phyloP scores from a whole-genome alignment of 2,113 vertebrate genomes.

The Chlamydotis undulata region DNA sequence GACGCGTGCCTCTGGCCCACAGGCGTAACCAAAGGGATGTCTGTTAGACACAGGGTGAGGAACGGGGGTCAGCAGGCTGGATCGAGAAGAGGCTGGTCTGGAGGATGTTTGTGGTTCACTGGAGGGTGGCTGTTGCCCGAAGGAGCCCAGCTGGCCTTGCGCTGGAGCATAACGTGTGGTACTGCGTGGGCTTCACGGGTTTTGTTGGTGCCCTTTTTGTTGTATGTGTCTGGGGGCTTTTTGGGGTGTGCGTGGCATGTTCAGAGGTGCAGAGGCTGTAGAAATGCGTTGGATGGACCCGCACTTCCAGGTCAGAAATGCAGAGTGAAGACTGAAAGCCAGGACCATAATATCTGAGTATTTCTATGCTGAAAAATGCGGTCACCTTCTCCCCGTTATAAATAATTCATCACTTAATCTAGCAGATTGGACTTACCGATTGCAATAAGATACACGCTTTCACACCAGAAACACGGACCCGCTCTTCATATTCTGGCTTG shows the following conservation, averaged over 20 bases:
- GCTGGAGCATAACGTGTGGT: neutral
- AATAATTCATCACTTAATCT: conserved; percentile 3
- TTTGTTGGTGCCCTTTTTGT: neutral
- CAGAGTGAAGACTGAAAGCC: neutral
- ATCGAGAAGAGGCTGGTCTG: neutral
- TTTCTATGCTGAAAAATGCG: neutral
- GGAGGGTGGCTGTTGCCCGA: neutral
- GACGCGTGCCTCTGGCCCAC: neutral
- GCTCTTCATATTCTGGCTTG: neutral
- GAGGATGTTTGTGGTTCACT: neutral
- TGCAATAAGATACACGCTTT: neutral
- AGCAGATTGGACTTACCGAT: neutral
- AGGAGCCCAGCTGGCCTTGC: neutral
- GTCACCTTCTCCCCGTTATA: neutral
- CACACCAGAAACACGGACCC: neutral
- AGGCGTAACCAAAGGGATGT: neutral
- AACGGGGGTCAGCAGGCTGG: neutral
- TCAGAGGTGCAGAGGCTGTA: neutral
- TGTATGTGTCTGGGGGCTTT: neutral
- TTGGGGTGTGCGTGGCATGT: neutral
- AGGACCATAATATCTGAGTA: neutral
- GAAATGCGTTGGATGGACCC: neutral
- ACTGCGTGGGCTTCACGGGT: rapidly evolving
- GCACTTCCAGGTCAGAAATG: neutral
- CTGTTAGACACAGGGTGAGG: rapidly evolving